Base-by-base conservation (phyloP, 1,140 invertebrate species). In the Idris sp. region DNA sequence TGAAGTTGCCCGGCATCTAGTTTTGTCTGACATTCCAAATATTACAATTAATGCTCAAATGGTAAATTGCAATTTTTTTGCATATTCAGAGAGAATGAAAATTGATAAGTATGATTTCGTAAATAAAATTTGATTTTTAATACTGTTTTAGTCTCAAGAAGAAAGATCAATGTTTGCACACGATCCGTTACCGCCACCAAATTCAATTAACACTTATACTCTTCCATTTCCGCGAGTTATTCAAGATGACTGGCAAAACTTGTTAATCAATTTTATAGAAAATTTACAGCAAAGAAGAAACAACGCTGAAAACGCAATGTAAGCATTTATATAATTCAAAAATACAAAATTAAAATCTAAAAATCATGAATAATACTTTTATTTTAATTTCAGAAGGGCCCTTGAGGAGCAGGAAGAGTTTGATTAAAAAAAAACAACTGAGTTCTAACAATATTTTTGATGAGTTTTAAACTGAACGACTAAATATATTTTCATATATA, bases 1-100 rank as follows among this genome's bases (percentile, higher is more conserved):
- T 25, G 94, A 92, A 81, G 92, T 96, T 71, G 88, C 92, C 14
- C 86, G 95, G 18, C 94, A 97, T 82, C 91, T 97, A 36, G 88
- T 96, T 33, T 83, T 97, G 1, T 94, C 93, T 0, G 95, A 95
- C 78, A 90, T 94, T 18, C 94, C 93, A 81, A 92, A 94, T 75
- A 89, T 93, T 7, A 89, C 88, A 16, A 85, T 90, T 14, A 86
- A 87, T 19, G 73, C 91, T 44, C 88, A 89, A 25, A 85, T 89
- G 65, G 91, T 90, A 83, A 40, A 6, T 6, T 53, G n/a, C n/a
- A 22, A 22, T 22, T 22, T 22, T 22, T 22, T 22, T n/a, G n/a
- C n/a, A n/a, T n/a, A n/a, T n/a, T n/a, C n/a, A n/a, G n/a, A n/a
- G n/a, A n/a, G n/a, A n/a, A n/a, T n/a, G n/a, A 49, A 49, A 31